Evolutionary conservation across 2,888 invertebrate species (phyloP).

Genomic region (Heliconius erato): DNA sequence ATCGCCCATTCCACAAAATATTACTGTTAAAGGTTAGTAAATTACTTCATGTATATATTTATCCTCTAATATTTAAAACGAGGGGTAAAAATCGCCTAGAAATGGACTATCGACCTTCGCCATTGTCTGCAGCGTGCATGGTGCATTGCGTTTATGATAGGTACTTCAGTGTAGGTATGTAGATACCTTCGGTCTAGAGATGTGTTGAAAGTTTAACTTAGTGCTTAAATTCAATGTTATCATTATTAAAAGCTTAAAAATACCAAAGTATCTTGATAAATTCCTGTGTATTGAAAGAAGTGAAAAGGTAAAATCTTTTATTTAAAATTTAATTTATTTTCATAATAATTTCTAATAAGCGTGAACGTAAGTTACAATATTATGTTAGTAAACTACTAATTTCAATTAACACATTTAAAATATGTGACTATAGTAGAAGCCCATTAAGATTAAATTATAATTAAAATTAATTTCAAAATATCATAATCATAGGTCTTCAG

Average conservation of each 20-base stretch:
- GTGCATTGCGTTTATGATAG: constrained; percentile 83
- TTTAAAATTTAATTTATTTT: background rate
- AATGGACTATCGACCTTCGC: constrained; percentile 83
- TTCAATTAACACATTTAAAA: background rate
- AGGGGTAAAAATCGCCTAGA: constrained; percentile 50
- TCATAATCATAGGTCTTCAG: background rate
- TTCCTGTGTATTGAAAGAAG: background rate
- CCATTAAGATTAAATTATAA: background rate
- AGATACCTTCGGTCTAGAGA: constrained; percentile 46
- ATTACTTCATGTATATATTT: constrained; percentile 57
- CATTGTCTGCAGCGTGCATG: constrained; percentile 86
- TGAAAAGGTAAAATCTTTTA: background rate
- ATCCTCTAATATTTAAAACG: constrained; percentile 13
- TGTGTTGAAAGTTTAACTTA: constrained; percentile 22
- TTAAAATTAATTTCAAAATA: background rate
- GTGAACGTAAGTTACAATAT: background rate
- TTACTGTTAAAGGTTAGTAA: constrained; percentile 80
- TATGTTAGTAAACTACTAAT: background rate
- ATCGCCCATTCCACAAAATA: constrained; percentile 78
- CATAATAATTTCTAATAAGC: background rate
- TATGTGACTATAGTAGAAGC: background rate
- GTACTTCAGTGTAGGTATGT: constrained; percentile 62
- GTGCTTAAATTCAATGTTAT: background rate
- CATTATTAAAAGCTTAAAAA: background rate
- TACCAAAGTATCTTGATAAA: background rate